Evolutionary conservation across 2,888 invertebrate species (phyloP).

Genomic region (Platyscelio sp.): DNA sequence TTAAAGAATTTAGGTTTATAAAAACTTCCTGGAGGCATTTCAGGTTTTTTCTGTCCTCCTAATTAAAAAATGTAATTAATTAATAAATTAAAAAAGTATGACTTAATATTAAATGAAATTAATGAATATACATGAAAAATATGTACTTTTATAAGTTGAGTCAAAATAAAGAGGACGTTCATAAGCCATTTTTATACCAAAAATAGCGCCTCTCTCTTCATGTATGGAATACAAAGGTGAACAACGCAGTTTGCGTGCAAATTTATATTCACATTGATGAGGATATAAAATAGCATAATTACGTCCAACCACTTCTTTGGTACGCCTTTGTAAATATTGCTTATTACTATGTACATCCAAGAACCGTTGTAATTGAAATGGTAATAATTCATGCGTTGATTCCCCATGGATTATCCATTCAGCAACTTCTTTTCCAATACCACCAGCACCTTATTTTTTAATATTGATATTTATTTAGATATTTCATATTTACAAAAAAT

Average conservation of each 20-base stretch:
- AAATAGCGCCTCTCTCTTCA: slow-evolving; percentile 89
- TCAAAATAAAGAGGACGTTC: slow-evolving; percentile 91
- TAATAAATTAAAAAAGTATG: not conserved
- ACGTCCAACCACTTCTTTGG: slow-evolving; percentile 89
- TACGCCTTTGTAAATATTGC: slow-evolving; percentile 88
- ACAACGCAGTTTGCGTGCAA: slow-evolving; percentile 88
- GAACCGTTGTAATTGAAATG: slow-evolving; percentile 89
- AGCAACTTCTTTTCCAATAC: slow-evolving; percentile 89
- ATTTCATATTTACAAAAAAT: too few species aligned
- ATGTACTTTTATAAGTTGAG: slow-evolving; percentile 86
- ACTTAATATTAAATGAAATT: not conserved
- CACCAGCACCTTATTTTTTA: slow-evolving; percentile 87
- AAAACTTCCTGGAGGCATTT: slow-evolving; percentile 88
- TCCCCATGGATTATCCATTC: slow-evolving; percentile 90
- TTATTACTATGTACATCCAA: slow-evolving; percentile 89
- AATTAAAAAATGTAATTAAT: too few species aligned
- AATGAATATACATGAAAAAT: not conserved
- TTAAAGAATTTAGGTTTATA: slow-evolving; percentile 90
- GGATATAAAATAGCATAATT: slow-evolving; percentile 87
- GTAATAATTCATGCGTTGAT: slow-evolving; percentile 88
- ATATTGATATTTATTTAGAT: not conserved
- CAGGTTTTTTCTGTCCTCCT: slow-evolving; percentile 86
- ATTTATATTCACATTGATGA: slow-evolving; percentile 88
- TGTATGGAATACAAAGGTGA: slow-evolving; percentile 90
- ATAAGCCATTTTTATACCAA: slow-evolving; percentile 91